These are phyloP conservation scores for Theodoxus fluviatilis DNA, from an alignment of 2,888 invertebrate species.

Conservation along the genomic window DNA sequence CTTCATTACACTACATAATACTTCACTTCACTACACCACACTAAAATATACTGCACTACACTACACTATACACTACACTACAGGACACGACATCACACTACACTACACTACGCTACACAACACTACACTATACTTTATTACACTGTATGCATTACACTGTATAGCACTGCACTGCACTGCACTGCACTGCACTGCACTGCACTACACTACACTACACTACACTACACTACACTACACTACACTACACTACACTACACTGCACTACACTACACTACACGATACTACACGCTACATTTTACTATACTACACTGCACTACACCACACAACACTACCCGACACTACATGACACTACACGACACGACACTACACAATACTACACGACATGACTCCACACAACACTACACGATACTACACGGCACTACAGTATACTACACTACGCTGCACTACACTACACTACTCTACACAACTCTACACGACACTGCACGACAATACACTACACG, in stretches of 20 bases:
- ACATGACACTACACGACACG: neutral
- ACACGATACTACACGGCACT: neutral
- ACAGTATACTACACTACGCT: neutral
- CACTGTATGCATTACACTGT: no score
- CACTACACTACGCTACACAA: no score
- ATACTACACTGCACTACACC: neutral
- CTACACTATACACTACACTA: no score
- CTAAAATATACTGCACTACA: no score
- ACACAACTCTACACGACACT: neutral
- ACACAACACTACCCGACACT: neutral
- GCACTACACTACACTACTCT: constrained; percentile 1
- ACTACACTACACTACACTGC: neutral
- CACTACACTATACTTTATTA: no score
- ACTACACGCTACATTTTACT: neutral
- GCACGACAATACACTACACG: constrained; percentile 12
- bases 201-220: neutral
- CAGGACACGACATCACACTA: no score
- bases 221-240: neutral
- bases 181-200: no score
- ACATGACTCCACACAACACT: neutral
- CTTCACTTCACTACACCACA: no score
- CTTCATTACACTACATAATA: no score
- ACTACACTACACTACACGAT: neutral
- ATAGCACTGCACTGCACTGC: no score
- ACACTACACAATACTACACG: neutral